Conservation (phyloP, 64 coral and sea anemone genomes). For the Actinia tenebrosa region DNA sequence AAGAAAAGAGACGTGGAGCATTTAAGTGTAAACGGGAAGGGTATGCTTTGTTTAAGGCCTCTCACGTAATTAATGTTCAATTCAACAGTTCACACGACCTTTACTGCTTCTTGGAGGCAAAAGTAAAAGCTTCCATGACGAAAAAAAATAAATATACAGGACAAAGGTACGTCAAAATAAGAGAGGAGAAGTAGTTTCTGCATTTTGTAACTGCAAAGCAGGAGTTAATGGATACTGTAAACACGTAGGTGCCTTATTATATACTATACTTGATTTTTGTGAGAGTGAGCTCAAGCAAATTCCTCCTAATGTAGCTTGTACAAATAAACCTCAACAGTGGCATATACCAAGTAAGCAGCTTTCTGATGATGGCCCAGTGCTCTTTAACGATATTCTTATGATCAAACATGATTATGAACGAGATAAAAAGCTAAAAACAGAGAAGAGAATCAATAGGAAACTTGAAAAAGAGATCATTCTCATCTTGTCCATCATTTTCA, state of each 20-base stretch:
- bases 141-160: slow-evolving; percentile 17
- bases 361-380: not conserved
- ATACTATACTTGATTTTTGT: slow-evolving; percentile 19
- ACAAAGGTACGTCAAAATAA: slow-evolving; percentile 20
- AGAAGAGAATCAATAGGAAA: slow-evolving; percentile 15
- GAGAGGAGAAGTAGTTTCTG: slow-evolving; percentile 7
- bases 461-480: not conserved
- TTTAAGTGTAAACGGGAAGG: slow-evolving; percentile 42
- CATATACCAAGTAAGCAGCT: slow-evolving; percentile 6
- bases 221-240: slow-evolving; percentile 25
- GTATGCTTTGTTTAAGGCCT: slow-evolving; percentile 31
- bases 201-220: slow-evolving; percentile 35
- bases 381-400: slow-evolving; percentile 21
- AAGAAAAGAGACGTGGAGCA: slow-evolving; percentile 23
- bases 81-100: slow-evolving; percentile 26
- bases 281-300: slow-evolving; percentile 20
- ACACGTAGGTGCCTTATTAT: slow-evolving; percentile 32
- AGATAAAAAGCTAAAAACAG: slow-evolving; percentile 21
- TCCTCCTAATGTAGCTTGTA: slow-evolving; percentile 11
- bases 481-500: slow-evolving; percentile 14
- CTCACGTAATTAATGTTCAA: slow-evolving; percentile 20
- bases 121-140: slow-evolving; percentile 30
- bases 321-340: slow-evolving; percentile 37
- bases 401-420: slow-evolving; percentile 29
- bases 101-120: slow-evolving; percentile 24